Evolutionary conservation across 2,113 vertebrate species (phyloP).

Genomic region (Urocitellus parryii): DNA sequence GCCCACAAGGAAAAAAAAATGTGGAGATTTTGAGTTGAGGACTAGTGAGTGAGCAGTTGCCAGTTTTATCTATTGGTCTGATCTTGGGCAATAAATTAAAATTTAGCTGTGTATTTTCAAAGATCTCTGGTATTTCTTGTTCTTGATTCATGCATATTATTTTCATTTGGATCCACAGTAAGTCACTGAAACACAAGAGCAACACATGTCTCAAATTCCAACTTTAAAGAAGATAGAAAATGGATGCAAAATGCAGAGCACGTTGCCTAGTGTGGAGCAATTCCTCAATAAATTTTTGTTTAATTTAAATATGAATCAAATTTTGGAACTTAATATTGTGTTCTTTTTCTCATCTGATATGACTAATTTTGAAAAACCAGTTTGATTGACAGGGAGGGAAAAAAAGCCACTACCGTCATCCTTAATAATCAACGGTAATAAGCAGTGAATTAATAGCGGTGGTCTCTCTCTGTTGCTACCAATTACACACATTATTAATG

Average conservation of each 20-base stretch:
- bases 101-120: not conserved
- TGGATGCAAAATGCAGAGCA: not conserved
- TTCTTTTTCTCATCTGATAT: conserved; percentile 45
- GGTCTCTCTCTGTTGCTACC: conserved; percentile 62
- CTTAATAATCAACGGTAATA: conserved; percentile 72
- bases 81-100: not conserved
- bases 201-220: not conserved
- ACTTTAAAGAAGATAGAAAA: not conserved
- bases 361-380: conserved; percentile 50
- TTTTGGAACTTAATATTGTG: conserved; percentile 25
- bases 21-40: not conserved
- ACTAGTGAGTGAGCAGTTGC: not conserved
- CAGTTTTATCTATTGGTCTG: not conserved
- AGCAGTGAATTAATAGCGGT: conserved; percentile 63
- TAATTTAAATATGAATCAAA: conserved; percentile 50
- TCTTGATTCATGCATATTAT: not conserved
- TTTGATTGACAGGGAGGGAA: conserved; percentile 63
- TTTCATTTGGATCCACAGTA: not conserved
- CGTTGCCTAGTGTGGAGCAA: not conserved
- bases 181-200: not conserved
- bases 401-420: conserved; percentile 1
- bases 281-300: not conserved
- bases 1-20: not conserved
- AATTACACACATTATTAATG: conserved; percentile 76
- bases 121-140: not conserved